A percentile compares a stretch with the other conserved stretches of the same genome.
Evolutionary conservation across 2,113 vertebrate species (phyloP).

Genomic region (Gopherus flavomarginatus): DNA sequence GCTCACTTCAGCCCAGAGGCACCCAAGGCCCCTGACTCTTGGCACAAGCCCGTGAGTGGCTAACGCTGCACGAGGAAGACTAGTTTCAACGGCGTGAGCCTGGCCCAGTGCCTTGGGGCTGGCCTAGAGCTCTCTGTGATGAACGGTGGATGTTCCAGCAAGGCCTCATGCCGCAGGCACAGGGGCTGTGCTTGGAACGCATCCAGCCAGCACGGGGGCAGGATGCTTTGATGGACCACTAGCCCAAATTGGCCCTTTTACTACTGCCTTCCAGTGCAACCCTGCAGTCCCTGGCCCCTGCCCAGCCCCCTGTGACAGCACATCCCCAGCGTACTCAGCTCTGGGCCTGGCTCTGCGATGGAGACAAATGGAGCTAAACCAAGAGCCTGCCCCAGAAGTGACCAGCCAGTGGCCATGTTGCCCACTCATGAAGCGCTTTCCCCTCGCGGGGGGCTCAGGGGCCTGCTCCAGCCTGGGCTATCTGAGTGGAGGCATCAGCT

Average conservation of each 20-base stretch:
- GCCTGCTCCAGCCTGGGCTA: too few relatives aligned
- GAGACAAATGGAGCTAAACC: neutral
- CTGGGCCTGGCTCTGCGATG: neutral
- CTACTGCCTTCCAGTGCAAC: too few relatives aligned
- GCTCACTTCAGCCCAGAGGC: neutral
- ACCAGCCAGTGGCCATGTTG: neutral
- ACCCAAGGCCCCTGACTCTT: too few relatives aligned
- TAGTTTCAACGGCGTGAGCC: neutral
- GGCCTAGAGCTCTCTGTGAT: neutral
- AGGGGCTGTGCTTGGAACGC: too few relatives aligned
- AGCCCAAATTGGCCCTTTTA: neutral
- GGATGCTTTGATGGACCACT: too few relatives aligned
- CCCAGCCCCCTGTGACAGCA: neutral
- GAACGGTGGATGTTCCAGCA: neutral
- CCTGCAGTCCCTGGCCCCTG: neutral
- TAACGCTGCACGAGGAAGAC: too few relatives aligned
- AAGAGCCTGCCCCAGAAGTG: neutral
- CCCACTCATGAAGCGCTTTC: too few relatives aligned
- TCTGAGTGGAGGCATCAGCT: too few relatives aligned
- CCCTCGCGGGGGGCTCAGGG: neutral
- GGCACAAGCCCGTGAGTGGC: neutral
- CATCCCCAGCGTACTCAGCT: neutral
- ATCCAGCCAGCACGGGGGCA: neutral
- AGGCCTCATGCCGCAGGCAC: neutral
- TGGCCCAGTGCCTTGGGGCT: neutral